Base-by-base conservation (phyloP, 2,113 vertebrate species). In the Tragelaphus scriptus region DNA sequence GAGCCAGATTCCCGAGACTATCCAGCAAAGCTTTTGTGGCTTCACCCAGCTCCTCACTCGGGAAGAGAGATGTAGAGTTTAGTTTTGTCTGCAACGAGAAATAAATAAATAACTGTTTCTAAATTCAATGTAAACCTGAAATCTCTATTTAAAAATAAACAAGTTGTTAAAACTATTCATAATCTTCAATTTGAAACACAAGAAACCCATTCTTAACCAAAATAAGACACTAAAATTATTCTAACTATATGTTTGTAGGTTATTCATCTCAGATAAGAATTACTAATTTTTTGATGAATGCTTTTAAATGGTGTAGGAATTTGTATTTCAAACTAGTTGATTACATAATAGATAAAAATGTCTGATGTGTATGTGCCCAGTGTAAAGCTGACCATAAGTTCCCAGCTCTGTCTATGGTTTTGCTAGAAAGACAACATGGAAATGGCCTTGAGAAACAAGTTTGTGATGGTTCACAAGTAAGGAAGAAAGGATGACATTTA, bases 1-100 rank as follows among this genome's bases (percentile, higher is more conserved):
- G 95, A n/a, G 97, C 94, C 90, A 98, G 79, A 8, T 13, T 58
- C 49, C 97, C 97, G 0, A 98, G 94, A 86, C 98, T 98, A 28
- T 97, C 75, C 58, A 98, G 47, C 84, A 98, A 56, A 17, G 44
- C 30, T 87, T 30, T 63, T 6, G 95, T 98, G 91, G 97, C 96
- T 91, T 97, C 93, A 8, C n/a, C 15, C 95, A 98, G 88, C 10
- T 87, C 88, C 28, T 95, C 58, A 28, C 6, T 96, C 2, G 32
- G 94, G 44, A 98, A 16, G 5, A 58, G 28, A 95, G 94, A 95
- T 13, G 91, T 65, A 9, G 95, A 95, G 79, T 98, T 97, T 21
- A 98, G 91, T 90, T 21, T 49, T 91, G 3, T 65, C 98, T 98
- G 94, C 49, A 98, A 97, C 47, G 81, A 23, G 44, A 40, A 84